Base-by-base conservation (phyloP, 1,140 invertebrate genomes). In the Drosophila tristis region DNA sequence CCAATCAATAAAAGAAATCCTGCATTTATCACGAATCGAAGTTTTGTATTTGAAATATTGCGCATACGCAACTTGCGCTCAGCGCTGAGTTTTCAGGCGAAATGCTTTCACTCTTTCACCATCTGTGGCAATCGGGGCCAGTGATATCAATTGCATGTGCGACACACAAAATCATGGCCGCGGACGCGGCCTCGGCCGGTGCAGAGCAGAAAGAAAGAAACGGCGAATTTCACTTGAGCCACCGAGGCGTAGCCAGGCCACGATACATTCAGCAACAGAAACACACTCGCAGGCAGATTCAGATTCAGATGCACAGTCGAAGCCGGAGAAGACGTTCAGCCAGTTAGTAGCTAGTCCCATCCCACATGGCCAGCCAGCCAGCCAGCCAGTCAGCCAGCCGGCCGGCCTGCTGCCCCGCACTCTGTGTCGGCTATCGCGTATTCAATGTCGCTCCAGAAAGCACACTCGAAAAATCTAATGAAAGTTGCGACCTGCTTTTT, bases 91-190 rank as follows among this genome's bases (percentile, higher is more conserved):
- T 42, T 79, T 72, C 56, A 20, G 64, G 76, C 53, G 76, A 77
- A 89, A 71, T 89, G 84, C 84, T 89, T 89, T 89, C 84, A 89
- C 84, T 89, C 73, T 84, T 82, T 82, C 82, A 74, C 78, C 74
- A 82, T 77, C 61, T 78, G 75, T 75, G 75, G 79, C 61, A 56
- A 89, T 89, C 67, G 76, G 61, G 84, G 84, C 80, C 84, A 89
- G 73, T 61, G 59, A 84, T 89, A 89, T 89, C 84, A 89, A 74
- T 89, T 89, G 84, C 84, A 89, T 89, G 84, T 89, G 84, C 84
- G 84, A 89, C 84, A 89, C 76, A 89, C 76, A 74, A 89, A 89
- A 80, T 84, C 79, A 89, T 73, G 76, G 61, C 49, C 67, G 56
- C 76, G 60, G 53, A 51, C 31, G 39, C 49, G 25, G n/a, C 39